A percentile compares a stretch with the other conserved stretches of the same genome.
Conservation (phyloP, 2,113 vertebrate genomes). For the Rattus rattus region DNA sequence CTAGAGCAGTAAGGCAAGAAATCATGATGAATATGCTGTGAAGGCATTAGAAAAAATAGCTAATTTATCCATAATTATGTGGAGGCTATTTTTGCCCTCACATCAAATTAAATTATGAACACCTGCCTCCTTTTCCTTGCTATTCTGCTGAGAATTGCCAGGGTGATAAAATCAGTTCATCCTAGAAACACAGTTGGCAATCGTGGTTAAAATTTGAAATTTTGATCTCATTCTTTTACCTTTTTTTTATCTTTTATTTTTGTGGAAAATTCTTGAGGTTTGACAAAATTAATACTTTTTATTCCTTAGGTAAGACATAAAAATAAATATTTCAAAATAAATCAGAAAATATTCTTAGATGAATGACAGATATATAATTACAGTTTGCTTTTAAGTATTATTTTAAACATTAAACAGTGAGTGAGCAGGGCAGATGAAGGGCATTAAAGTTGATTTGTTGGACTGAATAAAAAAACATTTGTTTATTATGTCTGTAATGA, state of each 20-base stretch:
- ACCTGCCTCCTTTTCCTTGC: slow-evolving; percentile 3
- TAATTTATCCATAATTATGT: slow-evolving; percentile 57
- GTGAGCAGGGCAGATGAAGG: not conserved
- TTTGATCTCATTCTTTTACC: not conserved
- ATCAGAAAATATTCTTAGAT: not conserved
- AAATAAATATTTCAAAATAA: not conserved
- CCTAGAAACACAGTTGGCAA: not conserved
- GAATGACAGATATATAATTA: not conserved
- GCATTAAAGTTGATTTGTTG: not conserved
- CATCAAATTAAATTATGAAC: slow-evolving; percentile 4
- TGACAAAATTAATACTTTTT: not conserved
- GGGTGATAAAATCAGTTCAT: not conserved
- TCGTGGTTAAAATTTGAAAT: slow-evolving; percentile 34
- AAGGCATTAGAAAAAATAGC: slow-evolving; percentile 58
- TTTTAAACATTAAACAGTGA: not conserved
- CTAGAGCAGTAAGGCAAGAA: not conserved
- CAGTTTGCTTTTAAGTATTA: not conserved
- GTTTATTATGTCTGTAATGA: not conserved
- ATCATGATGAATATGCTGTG: slow-evolving; percentile 28
- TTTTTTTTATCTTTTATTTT: not conserved
- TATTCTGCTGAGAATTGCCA: not conserved
- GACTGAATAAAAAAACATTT: not conserved
- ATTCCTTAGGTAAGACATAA: not conserved
- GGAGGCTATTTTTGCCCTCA: slow-evolving; percentile 28
- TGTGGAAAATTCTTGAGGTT: not conserved